Conservation (phyloP, 2,797 vertebrate genomes). For the Loriculus beryllinus region DNA sequence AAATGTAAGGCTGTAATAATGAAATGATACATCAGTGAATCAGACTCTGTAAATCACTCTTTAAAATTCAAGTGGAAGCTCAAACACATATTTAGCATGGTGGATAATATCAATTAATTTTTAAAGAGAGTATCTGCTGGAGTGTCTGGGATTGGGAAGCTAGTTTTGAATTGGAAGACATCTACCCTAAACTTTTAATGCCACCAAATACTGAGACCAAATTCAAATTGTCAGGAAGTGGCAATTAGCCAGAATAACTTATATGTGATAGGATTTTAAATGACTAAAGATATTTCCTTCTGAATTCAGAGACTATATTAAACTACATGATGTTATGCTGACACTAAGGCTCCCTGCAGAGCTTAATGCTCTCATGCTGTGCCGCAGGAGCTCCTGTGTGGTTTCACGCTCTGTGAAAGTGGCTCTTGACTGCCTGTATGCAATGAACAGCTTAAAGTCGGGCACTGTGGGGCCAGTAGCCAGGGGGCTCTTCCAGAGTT, state of each 20-base stretch:
- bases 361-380: background rate
- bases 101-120: background rate
- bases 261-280: background rate
- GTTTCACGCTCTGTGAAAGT: background rate
- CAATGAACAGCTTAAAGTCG: background rate
- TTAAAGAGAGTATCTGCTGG: background rate
- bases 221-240: background rate
- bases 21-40: background rate
- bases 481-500: background rate
- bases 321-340: background rate
- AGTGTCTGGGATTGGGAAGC: background rate
- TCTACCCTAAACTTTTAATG: background rate
- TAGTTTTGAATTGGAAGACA: background rate
- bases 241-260: background rate
- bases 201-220: background rate
- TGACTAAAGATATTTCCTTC: background rate
- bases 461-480: accelerated
- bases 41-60: background rate
- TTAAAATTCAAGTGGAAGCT: background rate
- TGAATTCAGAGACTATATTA: background rate
- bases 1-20: background rate
- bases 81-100: background rate
- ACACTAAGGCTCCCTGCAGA: background rate
- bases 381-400: background rate
- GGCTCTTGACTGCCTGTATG: background rate